Percentiles rank a stretch among this genome's conserved stretches.
These are phyloP conservation scores for Synergus japonicus DNA, from an alignment of 2,888 invertebrate species.

Conservation along the genomic window DNA sequence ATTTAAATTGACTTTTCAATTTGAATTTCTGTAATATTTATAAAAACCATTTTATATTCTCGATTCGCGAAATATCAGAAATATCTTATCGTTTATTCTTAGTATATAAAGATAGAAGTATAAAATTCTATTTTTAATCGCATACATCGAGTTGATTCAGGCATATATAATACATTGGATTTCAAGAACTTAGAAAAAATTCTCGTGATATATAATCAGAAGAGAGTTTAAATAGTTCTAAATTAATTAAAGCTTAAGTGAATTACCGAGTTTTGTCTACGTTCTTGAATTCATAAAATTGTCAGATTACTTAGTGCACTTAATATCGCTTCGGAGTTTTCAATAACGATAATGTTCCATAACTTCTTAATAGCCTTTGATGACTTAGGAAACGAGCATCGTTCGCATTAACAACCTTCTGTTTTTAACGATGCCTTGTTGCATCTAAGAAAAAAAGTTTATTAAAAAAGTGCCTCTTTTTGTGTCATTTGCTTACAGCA, in stretches of 20 bases:
- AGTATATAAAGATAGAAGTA: neutral
- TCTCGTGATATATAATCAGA: neutral
- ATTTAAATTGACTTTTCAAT: too few species aligned
- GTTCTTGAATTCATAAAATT: neutral
- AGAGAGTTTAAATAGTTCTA: neutral
- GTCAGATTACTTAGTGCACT: neutral
- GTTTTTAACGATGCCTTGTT: conserved; percentile 15
- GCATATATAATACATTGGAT: neutral
- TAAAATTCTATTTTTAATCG: neutral
- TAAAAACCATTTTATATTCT: neutral
- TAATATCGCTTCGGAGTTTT: conserved; percentile 13
- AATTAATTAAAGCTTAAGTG: neutral
- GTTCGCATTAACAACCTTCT: neutral
- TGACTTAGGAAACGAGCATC: conserved; percentile 23
- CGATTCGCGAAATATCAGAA: neutral
- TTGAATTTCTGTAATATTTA: neutral
- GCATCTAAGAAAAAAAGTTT: neutral
- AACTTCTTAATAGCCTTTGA: conserved; percentile 19
- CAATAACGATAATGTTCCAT: conserved; percentile 31
- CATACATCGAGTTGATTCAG: neutral
- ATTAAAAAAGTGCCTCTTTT: neutral
- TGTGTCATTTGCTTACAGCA: neutral
- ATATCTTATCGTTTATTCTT: conserved; percentile 1
- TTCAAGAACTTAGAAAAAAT: neutral
- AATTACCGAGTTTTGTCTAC: neutral